Conservation (phyloP, 2,888 invertebrate species). For the Limnephilus auricula region DNA sequence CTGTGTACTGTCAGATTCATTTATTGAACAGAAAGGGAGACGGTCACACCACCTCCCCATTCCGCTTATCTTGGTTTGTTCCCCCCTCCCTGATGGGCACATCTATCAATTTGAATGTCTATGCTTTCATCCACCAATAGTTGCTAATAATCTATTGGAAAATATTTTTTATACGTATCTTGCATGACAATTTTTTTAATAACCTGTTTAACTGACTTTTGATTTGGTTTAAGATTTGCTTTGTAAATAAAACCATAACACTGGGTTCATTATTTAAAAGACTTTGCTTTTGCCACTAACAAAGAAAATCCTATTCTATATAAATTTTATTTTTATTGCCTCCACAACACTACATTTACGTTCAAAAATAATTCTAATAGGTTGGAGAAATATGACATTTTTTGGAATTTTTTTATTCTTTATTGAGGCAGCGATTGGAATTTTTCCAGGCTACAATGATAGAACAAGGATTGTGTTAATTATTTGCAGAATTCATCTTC, state of each 20-base stretch:
- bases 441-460: conserved; percentile 1
- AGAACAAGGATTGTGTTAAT: conserved; percentile 43
- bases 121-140: no score
- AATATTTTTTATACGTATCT: no score
- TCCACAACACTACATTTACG: background rate
- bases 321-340: background rate
- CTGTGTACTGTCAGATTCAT: no score
- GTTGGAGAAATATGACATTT: background rate
- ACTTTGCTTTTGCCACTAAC: background rate
- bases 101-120: no score
- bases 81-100: no score
- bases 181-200: no score
- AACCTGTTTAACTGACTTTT: background rate
- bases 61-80: no score
- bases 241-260: conserved; percentile 2
- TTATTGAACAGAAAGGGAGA: no score
- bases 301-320: background rate
- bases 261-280: background rate
- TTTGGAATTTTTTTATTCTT: background rate
- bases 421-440: background rate
- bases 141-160: no score
- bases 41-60: no score
- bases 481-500: conserved; percentile 73
- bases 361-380: background rate
- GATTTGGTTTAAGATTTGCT: background rate